Base-by-base conservation (phyloP, 1,140 invertebrate genomes). In the Ectropis grisescens region DNA sequence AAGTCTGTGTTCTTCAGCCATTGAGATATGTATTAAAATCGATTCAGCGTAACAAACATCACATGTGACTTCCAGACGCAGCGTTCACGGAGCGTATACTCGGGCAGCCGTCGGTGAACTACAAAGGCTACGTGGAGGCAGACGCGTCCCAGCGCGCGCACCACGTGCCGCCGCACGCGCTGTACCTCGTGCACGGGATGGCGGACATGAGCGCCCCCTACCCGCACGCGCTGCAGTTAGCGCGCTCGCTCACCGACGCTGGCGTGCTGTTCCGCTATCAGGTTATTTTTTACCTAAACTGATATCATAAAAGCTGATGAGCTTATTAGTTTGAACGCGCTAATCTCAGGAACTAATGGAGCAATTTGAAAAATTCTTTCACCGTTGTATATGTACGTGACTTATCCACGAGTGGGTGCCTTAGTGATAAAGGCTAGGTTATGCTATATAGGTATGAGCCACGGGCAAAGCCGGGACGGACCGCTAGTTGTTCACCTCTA, bases 81-180 rank as follows among this genome's bases (percentile, higher is more conserved):
- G 94, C 93, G 3, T 98, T 97, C 68, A 96, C 95, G 85, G 96
- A 98, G 82, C 86, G 93, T 36, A 91, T 96, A 56, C 87, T 98
- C 46, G 95, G 95, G 9, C 84, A 89, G 24, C 95, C 95, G 25
- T 87, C 86, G 9, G 93, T 96, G 54, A 97, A 97, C 79, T 93
- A 91, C 74, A 93, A 94, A 61, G 94, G 92, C 16, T 98, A 98
- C 78, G 94, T 96, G 48, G 92, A 94, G 59, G 90, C 93, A 11
- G 95, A 96, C 80, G 90, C 95, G 36, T 94, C 93, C 9, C 90
- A 93, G 70, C 86, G 92, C 34, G 94, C 93, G 23, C 88, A 89
- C 61, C 87, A 94, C 65, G 92, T 97, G 47, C 91, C 92, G 40
- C 88, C 89, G 55, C 90, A 94, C 67, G 92, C 92, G 36, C 89